Conservation (phyloP, 2,888 invertebrate species). For the Peribatodes rhomboidaria region DNA sequence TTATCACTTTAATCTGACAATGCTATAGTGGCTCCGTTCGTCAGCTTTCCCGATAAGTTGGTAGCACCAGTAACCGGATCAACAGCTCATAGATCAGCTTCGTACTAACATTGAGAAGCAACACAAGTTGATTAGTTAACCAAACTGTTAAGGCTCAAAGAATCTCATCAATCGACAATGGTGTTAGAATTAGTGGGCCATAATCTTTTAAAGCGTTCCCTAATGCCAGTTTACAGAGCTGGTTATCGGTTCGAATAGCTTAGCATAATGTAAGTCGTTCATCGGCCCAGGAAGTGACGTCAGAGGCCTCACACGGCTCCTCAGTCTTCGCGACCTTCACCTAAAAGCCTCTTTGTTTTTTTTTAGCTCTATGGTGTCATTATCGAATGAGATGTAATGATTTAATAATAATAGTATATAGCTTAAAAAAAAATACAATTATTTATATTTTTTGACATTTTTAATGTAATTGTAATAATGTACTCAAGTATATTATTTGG, state of each 20-base stretch:
- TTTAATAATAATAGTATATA: neutral
- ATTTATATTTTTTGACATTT: no score
- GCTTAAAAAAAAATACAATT: no score
- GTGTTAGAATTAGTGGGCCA: conserved; percentile 57
- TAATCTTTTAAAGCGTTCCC: conserved; percentile 60
- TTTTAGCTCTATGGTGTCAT: conserved; percentile 18
- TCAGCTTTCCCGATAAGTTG: no score
- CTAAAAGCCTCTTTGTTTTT: conserved; percentile 64
- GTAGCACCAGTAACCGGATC: conserved; percentile 30
- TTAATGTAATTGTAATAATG: no score
- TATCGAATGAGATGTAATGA: neutral
- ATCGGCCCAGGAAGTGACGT: conserved; percentile 78
- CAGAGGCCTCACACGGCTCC: conserved; percentile 71
- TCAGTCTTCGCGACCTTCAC: conserved; percentile 77
- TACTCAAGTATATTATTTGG: no score
- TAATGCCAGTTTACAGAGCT: conserved; percentile 64
- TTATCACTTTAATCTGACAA: neutral
- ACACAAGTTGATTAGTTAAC: conserved; percentile 44
- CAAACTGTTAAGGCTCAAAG: conserved; percentile 49
- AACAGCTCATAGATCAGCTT: conserved; percentile 36
- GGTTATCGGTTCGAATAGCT: conserved; percentile 68
- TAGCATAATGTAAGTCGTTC: conserved; percentile 62
- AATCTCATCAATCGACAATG: conserved; percentile 49
- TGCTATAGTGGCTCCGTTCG: neutral
- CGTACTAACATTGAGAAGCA: conserved; percentile 36